These are phyloP conservation scores for Chymomyza procnemis DNA, from an alignment of 2,888 invertebrate species.

Conservation along the genomic window DNA sequence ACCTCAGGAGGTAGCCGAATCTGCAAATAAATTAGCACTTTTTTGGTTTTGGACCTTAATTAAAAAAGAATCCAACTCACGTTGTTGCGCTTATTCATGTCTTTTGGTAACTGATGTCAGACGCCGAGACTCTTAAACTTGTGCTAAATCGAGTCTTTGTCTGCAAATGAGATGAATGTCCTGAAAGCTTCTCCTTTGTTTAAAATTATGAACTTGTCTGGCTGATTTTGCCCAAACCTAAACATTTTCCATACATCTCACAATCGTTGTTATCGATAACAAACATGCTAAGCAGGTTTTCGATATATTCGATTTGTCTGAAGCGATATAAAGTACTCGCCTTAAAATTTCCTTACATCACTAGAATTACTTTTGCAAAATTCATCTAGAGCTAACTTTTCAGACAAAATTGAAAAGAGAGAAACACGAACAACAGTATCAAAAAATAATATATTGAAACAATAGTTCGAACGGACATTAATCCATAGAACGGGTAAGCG, in stretches of 20 bases:
- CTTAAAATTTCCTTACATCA: background rate
- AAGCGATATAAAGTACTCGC: background rate
- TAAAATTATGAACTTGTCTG: conserved; percentile 52
- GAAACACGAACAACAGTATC: background rate
- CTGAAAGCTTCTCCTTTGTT: conserved; percentile 65
- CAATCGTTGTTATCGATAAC: background rate
- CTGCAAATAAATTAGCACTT: conserved; percentile 79
- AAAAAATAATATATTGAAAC: background rate
- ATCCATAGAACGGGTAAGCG: background rate
- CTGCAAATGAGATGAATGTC: conserved; percentile 68
- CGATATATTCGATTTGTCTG: background rate
- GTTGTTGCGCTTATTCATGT: conserved; percentile 77
- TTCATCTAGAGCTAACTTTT: conserved; percentile 2
- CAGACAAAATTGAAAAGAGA: background rate
- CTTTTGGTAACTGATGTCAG: conserved; percentile 42
- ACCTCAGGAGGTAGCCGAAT: conserved; percentile 99
- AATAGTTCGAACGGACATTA: background rate
- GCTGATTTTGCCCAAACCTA: conserved; percentile 63
- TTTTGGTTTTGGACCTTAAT: conserved; percentile 21
- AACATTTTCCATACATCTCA: conserved; percentile 54
- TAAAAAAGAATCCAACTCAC: conserved; percentile 57
- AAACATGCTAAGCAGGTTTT: background rate
- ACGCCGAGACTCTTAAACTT: conserved; percentile 54
- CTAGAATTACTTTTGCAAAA: conserved; percentile 13
- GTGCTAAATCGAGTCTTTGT: conserved; percentile 55